Evolutionary conservation across 2,797 vertebrate genomes (phyloP).

Genomic region (Synanceia verrucosa): DNA sequence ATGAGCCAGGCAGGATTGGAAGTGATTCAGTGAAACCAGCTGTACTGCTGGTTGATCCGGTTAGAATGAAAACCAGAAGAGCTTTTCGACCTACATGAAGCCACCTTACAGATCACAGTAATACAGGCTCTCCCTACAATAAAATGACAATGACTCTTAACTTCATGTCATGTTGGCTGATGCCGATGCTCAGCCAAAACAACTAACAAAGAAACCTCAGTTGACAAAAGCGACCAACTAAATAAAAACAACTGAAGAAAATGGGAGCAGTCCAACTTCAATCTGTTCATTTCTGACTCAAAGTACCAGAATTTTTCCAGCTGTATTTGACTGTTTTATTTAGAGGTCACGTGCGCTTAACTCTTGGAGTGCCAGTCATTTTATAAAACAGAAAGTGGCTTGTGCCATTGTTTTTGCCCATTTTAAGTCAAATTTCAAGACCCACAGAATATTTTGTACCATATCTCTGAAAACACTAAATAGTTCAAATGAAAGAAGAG

Average conservation of each 20-base stretch:
- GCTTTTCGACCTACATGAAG: conserved; percentile 1
- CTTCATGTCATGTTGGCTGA: neutral
- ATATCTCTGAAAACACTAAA: too few relatives aligned
- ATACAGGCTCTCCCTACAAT: neutral
- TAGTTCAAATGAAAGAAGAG: too few relatives aligned
- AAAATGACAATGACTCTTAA: neutral
- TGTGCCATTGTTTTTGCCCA: too few relatives aligned
- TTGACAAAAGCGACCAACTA: too few relatives aligned
- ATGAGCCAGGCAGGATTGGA: conserved; percentile 10
- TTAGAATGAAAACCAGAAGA: conserved; percentile 28
- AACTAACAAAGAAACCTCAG: too few relatives aligned
- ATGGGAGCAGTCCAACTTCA: too few relatives aligned
- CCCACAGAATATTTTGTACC: too few relatives aligned
- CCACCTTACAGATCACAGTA: neutral
- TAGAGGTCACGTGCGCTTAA: neutral
- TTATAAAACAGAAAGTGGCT: too few relatives aligned
- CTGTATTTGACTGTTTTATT: neutral
- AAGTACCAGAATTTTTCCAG: neutral
- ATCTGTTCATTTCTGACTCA: neutral
- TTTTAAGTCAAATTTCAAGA: too few relatives aligned
- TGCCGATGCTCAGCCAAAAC: neutral
- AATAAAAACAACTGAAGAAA: too few relatives aligned
- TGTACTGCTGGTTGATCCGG: conserved; percentile 18
- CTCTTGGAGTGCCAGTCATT: too few relatives aligned
- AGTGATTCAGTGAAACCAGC: conserved; percentile 35